Base-by-base conservation (phyloP, 1,140 invertebrate genomes). In the Sarcophaga bullata region DNA sequence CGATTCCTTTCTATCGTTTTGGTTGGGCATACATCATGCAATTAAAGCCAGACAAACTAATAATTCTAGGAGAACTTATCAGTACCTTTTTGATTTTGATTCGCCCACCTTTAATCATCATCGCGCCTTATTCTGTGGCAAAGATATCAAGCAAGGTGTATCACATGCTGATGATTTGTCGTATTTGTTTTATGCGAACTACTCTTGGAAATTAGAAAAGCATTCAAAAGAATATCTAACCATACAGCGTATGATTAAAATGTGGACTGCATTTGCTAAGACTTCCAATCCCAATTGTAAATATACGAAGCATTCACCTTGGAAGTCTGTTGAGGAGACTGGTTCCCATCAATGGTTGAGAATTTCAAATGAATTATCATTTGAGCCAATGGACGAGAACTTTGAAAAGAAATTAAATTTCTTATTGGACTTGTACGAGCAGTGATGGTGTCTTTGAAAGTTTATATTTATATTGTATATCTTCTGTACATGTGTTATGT, bases 111-210 rank as follows among this genome's bases (percentile, higher is more conserved):
- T 85, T 15, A 90, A 89, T 78, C 73, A 88, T 49, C 84, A 85
- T 82, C 83, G 88, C 9, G 82, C 90, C 47, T 88, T 87, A 49
- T 84, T 87, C 10, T 89, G 88, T 52, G 75, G 75, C 13, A 13
- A 19, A 8, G 82, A 73, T 73, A 49, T 37, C 0, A 83, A 85
- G n/a, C 11, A 25, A 84, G 87, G 0, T 50, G 84, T 15, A 83
- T 85, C 48, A 82, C 94, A 95, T 86, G 92, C 91, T 0, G 94
- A 94, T 83, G 94, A 95, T 82, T 62, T 94, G 10, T 92, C 92
- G 80, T 94, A 94, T 86, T 84, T 94, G 7, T 95, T 94, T 85
- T 89, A 91, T 80, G 92, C 90, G 58, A 83, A 84, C 75, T 83
- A 90, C 52, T 90, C 89, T 5, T 81, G 84, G 10, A 90, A 90